Evolutionary conservation across 2,888 invertebrate species (phyloP).

Genomic region (Ectobius pallidus): DNA sequence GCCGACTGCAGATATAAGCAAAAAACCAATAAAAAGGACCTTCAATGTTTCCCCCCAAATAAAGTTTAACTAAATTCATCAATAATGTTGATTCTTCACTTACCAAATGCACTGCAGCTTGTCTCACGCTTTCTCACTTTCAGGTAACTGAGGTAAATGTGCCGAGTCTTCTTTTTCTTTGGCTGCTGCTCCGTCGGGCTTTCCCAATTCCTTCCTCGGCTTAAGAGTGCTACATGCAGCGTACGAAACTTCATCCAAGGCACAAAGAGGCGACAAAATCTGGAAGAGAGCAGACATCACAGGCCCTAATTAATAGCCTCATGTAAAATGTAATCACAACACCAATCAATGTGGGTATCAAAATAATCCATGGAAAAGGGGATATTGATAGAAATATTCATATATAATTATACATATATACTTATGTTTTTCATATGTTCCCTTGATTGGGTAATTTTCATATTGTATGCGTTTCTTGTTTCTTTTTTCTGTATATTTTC

Average conservation of each 20-base stretch:
- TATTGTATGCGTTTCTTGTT: too few species aligned
- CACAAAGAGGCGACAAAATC: slow-evolving; percentile 31
- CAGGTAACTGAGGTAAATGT: too few species aligned
- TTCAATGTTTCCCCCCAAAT: too few species aligned
- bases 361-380: background rate
- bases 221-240: slow-evolving; percentile 30
- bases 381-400: background rate
- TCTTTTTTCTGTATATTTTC: too few species aligned
- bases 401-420: background rate
- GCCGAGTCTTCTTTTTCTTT: background rate
- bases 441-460: background rate
- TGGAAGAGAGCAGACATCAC: slow-evolving; percentile 16
- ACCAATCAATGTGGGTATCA: background rate
- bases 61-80: too few species aligned
- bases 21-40: too few species aligned
- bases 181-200: background rate
- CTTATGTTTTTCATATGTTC: background rate
- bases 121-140: too few species aligned
- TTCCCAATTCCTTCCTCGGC: background rate
- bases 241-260: slow-evolving; percentile 37
- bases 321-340: background rate
- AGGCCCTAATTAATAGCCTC: background rate
- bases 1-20: too few species aligned
- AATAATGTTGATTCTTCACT: too few species aligned
- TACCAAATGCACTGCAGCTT: too few species aligned